Conservation (phyloP, 2,797 vertebrate species). For the Sebastes hopkinsi region DNA sequence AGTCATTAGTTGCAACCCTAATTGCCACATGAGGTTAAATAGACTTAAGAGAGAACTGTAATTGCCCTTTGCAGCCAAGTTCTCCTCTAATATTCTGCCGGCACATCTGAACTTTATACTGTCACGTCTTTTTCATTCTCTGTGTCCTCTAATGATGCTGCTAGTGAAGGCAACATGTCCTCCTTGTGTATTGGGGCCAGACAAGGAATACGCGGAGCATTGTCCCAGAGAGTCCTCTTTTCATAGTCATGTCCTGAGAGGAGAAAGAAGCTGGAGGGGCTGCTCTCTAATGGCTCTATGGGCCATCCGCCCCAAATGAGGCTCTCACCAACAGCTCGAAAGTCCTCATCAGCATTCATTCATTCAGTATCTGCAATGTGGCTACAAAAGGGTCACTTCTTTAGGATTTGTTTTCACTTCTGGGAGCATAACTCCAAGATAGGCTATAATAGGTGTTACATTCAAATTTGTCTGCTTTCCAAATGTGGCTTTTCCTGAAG, state of each 20-base stretch:
- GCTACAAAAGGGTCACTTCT: background rate
- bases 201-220: conserved; percentile 77
- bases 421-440: background rate
- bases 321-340: conserved; percentile 46
- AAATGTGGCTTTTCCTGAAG: background rate
- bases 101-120: too few relatives aligned
- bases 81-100: too few relatives aligned
- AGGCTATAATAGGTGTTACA: background rate
- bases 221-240: conserved; percentile 62
- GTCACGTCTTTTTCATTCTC: background rate
- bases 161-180: background rate
- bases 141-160: background rate
- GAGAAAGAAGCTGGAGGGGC: conserved; percentile 41
- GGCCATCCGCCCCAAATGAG: conserved; percentile 61
- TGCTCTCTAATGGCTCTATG: conserved; percentile 45
- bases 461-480: background rate
- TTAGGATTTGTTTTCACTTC: background rate
- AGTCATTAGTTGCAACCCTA: too few relatives aligned
- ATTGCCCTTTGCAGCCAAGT: too few relatives aligned
- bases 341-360: conserved; percentile 29
- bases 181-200: conserved; percentile 85
- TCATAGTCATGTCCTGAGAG: conserved; percentile 78
- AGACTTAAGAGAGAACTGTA: too few relatives aligned
- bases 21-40: too few relatives aligned
- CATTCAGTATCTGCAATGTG: conserved; percentile 22